Conservation (phyloP, 37 sponge, comb jelly and placozoan species). For the Tethya wilhelma region DNA sequence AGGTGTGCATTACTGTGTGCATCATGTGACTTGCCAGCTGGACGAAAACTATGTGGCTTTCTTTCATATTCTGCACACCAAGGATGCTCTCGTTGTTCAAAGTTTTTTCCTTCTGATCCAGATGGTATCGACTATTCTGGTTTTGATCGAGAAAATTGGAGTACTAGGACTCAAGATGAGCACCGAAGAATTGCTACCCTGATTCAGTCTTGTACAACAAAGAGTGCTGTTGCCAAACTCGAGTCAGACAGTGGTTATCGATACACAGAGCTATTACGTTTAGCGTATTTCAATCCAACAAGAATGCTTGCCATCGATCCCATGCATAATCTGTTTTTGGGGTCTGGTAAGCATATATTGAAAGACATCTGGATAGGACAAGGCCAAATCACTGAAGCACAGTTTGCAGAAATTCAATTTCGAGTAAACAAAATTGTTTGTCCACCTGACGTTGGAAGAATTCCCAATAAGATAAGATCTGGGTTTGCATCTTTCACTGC, state of each 20-base stretch:
- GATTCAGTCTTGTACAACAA: neutral
- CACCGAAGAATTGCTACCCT: conserved; percentile 3
- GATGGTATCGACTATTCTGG: conserved; percentile 40
- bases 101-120: conserved; percentile 17
- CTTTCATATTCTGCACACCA: conserved; percentile 7
- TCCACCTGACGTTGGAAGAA: conserved; percentile 22
- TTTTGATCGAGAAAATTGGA: conserved; percentile 48
- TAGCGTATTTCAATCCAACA: conserved; percentile 46
- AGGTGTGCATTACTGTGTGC: conserved; percentile 30
- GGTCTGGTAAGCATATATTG: conserved; percentile 40
- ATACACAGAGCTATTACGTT: conserved; percentile 37
- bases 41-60: conserved; percentile 53
- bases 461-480: conserved; percentile 28
- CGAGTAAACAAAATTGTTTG: conserved; percentile 2
- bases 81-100: conserved; percentile 68
- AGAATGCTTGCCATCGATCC: conserved; percentile 52
- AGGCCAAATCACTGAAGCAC: neutral
- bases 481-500: conserved; percentile 46
- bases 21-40: conserved; percentile 51
- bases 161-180: neutral
- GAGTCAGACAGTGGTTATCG: conserved; percentile 22
- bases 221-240: conserved; percentile 1
- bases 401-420: conserved; percentile 15
- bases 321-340: conserved; percentile 62
- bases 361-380: conserved; percentile 26